phyloP scores from a whole-genome alignment of 2,113 vertebrate genomes.

The Chlamydotis undulata region DNA sequence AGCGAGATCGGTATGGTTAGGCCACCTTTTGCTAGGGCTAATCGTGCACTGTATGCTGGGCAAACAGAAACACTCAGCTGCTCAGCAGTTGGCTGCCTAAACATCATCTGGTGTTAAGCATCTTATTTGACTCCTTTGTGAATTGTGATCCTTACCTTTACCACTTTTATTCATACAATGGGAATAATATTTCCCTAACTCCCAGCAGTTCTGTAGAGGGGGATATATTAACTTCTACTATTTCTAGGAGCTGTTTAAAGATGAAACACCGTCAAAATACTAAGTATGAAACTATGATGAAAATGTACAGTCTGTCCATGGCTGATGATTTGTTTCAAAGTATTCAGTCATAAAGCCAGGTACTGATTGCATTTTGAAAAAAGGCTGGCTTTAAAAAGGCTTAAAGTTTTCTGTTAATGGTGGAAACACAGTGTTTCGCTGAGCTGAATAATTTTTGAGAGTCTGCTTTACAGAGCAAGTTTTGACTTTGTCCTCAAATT shows the following conservation, averaged over 20 bases:
- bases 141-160: neutral
- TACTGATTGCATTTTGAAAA: slow-evolving; percentile 21
- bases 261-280: neutral
- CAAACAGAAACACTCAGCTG: neutral
- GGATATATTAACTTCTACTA: neutral
- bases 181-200: neutral
- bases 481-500: neutral
- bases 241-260: neutral
- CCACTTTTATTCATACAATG: neutral
- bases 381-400: neutral
- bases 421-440: neutral
- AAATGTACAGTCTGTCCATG: neutral
- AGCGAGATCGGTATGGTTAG: rapidly evolving
- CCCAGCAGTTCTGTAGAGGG: neutral
- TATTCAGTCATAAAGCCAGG: neutral
- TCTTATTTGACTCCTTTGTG: neutral
- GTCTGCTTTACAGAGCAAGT: neutral
- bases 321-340: neutral
- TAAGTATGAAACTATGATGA: neutral
- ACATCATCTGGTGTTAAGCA: neutral
- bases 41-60: neutral
- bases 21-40: neutral
- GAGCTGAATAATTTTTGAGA: neutral
- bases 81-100: neutral
- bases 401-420: neutral